Percentiles rank a stretch among this genome's conserved stretches.
These are phyloP conservation scores for Epirrhoe tristata DNA, from an alignment of 2,888 invertebrate species.

Conservation along the genomic window DNA sequence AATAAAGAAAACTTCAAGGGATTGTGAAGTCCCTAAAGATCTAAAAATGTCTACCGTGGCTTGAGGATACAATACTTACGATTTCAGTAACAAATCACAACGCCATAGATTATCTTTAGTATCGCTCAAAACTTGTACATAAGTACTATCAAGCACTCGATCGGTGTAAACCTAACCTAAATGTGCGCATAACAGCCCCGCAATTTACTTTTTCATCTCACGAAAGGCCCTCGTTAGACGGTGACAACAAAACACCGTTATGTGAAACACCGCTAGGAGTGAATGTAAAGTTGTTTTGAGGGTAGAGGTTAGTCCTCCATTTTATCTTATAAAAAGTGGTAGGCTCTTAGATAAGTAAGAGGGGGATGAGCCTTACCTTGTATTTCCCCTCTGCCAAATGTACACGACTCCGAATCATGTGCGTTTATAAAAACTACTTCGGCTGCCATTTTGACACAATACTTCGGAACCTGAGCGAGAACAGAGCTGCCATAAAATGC, in stretches of 20 bases:
- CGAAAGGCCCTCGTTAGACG: slow-evolving; percentile 47
- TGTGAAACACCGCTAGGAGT: slow-evolving; percentile 16
- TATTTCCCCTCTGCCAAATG: too few species aligned
- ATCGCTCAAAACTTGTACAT: background rate
- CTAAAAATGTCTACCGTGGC: too few species aligned
- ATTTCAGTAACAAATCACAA: background rate
- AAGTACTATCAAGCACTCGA: background rate
- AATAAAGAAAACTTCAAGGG: too few species aligned
- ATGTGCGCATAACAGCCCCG: slow-evolving; percentile 13
- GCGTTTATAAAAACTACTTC: too few species aligned
- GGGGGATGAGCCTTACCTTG: too few species aligned
- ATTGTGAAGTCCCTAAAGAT: too few species aligned
- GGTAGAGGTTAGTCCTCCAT: background rate
- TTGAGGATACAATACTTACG: too few species aligned
- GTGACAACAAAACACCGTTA: slow-evolving; percentile 11
- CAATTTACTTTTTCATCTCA: slow-evolving; percentile 59
- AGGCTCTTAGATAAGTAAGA: too few species aligned
- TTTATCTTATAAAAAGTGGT: background rate
- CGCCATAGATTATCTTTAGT: background rate
- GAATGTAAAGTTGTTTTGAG: slow-evolving; percentile 2
- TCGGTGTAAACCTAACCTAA: slow-evolving; percentile 14
- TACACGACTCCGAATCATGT: too few species aligned
- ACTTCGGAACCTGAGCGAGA: too few species aligned
- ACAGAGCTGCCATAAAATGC: too few species aligned
- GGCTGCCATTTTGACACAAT: too few species aligned